phyloP scores from a whole-genome alignment of 1,140 invertebrate genomes.

The Zophobas morio region DNA sequence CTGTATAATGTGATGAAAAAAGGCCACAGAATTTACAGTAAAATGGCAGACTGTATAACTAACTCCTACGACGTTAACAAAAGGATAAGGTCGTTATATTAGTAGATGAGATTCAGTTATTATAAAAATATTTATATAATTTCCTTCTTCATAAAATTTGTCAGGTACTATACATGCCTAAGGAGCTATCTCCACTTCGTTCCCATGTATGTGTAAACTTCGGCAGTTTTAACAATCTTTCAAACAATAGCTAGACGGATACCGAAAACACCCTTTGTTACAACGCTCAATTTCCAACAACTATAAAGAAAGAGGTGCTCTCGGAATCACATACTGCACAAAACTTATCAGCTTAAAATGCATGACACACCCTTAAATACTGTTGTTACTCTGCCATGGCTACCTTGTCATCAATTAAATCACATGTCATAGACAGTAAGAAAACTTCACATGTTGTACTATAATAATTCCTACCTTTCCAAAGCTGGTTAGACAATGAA shows the following conservation, averaged over 20 bases:
- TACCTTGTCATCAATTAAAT: constrained; percentile 46
- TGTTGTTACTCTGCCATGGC: constrained; percentile 45
- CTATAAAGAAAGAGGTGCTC: too few species aligned
- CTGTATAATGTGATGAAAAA: constrained; percentile 5
- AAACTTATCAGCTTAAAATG: constrained; percentile 5
- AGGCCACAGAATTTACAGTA: constrained; percentile 8
- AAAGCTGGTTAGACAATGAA: constrained; percentile 4
- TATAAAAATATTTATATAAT: constrained; percentile 39
- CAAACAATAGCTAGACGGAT: neutral
- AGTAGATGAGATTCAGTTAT: constrained; percentile 45
- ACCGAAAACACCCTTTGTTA: neutral
- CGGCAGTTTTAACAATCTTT: constrained; percentile 31
- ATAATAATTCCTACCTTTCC: constrained; percentile 39
- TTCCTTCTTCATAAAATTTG: constrained; percentile 26
- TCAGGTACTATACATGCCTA: constrained; percentile 44
- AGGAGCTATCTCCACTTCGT: constrained; percentile 34
- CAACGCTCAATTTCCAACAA: neutral
- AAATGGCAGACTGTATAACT: neutral
- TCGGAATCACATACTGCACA: neutral
- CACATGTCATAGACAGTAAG: constrained; percentile 46
- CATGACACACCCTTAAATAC: constrained; percentile 23
- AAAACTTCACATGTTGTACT: constrained; percentile 44
- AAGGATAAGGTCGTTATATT: constrained; percentile 22
- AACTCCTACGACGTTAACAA: constrained; percentile 24
- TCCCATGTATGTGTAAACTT: constrained; percentile 27